These are phyloP conservation scores for Anseranas semipalmata DNA, from an alignment of 2,113 vertebrate genomes.

Conservation along the genomic window DNA sequence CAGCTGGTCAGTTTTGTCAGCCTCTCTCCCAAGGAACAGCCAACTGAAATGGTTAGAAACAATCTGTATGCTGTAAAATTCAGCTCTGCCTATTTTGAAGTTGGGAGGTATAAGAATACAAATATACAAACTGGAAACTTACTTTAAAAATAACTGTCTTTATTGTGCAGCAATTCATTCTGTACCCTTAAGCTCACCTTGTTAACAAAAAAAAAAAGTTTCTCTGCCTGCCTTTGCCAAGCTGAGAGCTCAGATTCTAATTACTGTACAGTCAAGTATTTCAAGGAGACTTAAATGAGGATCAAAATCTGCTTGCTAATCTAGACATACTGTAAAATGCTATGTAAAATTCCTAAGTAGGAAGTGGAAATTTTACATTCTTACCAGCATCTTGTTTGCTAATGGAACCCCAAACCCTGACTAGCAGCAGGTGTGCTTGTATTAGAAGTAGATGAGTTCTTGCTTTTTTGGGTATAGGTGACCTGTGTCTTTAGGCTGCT, in stretches of 20 bases:
- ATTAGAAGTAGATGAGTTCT: neutral
- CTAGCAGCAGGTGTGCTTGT: neutral
- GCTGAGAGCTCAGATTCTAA: neutral
- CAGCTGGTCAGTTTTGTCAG: neutral
- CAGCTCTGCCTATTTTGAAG: neutral
- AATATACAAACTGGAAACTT: neutral
- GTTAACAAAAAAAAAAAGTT: neutral
- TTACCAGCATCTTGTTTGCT: neutral
- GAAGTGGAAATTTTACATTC: neutral
- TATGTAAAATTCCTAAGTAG: neutral
- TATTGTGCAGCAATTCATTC: neutral
- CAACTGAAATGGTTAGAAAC: neutral
- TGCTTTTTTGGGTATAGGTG: neutral
- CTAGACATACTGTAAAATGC: neutral
- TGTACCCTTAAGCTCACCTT: slow-evolving; percentile 17
- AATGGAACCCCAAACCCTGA: neutral
- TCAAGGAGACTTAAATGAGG: neutral
- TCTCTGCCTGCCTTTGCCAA: neutral
- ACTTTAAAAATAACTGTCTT: slow-evolving; percentile 35
- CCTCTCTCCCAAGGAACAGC: neutral
- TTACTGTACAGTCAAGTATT: neutral
- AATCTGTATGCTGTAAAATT: neutral
- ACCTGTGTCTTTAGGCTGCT: neutral
- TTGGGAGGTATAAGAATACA: neutral
- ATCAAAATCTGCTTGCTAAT: neutral